Evolutionary conservation across 2,797 vertebrate genomes (phyloP), one percentile per base, ranked within the genome.

Genomic region (Pelochelys cantorii): DNA sequence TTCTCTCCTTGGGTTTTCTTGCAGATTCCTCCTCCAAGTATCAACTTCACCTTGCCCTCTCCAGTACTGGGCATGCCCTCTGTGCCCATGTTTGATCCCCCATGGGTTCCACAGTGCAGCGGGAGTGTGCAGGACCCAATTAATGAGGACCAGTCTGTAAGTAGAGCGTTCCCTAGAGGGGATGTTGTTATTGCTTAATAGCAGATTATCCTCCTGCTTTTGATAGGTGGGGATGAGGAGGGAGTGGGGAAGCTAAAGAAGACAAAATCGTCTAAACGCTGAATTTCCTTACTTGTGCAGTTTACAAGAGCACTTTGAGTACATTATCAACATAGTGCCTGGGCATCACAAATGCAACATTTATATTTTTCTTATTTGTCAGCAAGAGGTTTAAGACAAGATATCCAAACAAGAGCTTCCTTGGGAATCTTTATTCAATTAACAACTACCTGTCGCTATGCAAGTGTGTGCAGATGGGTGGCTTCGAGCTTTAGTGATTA

Each of bases 31-130:
- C 99, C 99, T 74, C 99, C 99, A 86, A 99, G 99, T 96, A 99
- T 99, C 97, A 99, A 99, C 97, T 99, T 99, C 97, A 99, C 99
- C 5, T 97, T 99, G 93, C 99, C 99, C 9, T 99, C 99, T 14
- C 99, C 99, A 7, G 99, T 99, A 71, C 98, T 99, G 96, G 99
- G 99, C 80, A 99, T 99, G 99, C 99, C 99, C 12, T 99, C 99
- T 37, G 98, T 99, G 74, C 99, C 99, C 25, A 99, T 99, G 98
- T 99, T 99, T 94, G 99, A 99, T 95, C 99, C 99, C 0, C 99
- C 99, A 0, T 99, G 99, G 99, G 99, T 99, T 83, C 99, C 99
- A 52, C 98, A 99, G 97, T 99, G 99, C 97, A 99, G 99, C 0
- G 99, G 99, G 83, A 99, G 99, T 10, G 99, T 99, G 86, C 99